Percentiles rank a stretch among this genome's conserved stretches.
These are phyloP conservation scores for Opisthocomus hoazin DNA, from an alignment of 2,113 vertebrate species.

Conservation along the genomic window DNA sequence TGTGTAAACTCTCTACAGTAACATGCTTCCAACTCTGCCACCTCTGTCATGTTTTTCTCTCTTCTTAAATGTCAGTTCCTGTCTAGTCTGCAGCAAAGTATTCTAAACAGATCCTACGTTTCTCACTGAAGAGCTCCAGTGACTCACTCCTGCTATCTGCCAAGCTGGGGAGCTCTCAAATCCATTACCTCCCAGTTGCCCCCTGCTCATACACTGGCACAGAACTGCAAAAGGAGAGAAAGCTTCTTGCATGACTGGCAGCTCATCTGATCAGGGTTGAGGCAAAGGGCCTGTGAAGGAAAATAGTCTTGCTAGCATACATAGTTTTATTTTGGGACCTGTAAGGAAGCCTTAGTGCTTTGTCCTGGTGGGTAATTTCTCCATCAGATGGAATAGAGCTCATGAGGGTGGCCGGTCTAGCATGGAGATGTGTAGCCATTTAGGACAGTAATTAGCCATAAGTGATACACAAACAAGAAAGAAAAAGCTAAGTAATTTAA, in stretches of 20 bases:
- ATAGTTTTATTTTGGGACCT: constrained; percentile 9
- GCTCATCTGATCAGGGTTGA: neutral
- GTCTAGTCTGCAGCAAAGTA: neutral
- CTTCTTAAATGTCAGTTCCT: neutral
- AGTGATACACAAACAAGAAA: neutral
- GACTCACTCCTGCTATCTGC: neutral
- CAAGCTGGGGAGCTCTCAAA: neutral
- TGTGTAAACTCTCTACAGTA: neutral
- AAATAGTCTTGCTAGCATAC: constrained; percentile 21
- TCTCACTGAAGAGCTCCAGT: neutral
- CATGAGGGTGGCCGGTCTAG: neutral
- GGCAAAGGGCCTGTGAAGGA: constrained; percentile 46
- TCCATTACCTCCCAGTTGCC: neutral
- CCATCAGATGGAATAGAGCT: neutral
- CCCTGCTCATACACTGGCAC: neutral
- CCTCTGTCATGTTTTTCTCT: neutral
- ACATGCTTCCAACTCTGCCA: neutral
- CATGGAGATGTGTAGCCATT: neutral
- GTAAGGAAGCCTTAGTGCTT: constrained; percentile 18
- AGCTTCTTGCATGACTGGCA: neutral
- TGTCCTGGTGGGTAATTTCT: neutral
- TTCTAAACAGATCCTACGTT: neutral
- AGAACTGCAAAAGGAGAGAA: neutral
- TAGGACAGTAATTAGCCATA: neutral
- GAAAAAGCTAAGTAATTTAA: neutral